phyloP scores from a whole-genome alignment of 2,888 invertebrate species.

The Lasioglossum pauxillum region DNA sequence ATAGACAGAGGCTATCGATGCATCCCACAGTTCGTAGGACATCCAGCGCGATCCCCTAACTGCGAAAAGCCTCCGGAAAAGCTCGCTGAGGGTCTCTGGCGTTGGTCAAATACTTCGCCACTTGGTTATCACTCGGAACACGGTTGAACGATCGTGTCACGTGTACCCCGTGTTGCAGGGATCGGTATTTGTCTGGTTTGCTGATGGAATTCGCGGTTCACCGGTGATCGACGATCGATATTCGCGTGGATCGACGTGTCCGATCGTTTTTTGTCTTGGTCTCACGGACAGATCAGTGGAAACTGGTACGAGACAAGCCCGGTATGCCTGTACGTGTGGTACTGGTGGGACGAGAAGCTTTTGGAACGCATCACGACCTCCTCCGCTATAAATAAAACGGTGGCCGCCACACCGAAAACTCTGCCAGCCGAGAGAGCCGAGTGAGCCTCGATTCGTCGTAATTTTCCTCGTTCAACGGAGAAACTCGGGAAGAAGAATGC shows the following conservation, averaged over 20 bases:
- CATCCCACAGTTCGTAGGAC: background rate
- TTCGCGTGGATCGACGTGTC: background rate
- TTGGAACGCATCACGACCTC: conserved; percentile 83
- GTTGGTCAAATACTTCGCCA: background rate
- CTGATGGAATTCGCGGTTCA: background rate
- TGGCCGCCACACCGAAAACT: conserved; percentile 72
- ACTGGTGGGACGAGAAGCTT: conserved; percentile 81
- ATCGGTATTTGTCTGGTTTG: background rate
- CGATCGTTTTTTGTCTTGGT: background rate
- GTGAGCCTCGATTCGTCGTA: conserved; percentile 72
- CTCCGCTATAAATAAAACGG: conserved; percentile 83
- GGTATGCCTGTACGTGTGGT: conserved; percentile 66
- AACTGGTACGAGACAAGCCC: conserved; percentile 63
- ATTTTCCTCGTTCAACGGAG: conserved; percentile 66
- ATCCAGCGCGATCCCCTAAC: background rate
- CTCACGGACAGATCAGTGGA: conserved; percentile 38
- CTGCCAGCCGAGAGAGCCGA: conserved; percentile 72
- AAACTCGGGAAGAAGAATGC: conserved; percentile 43
- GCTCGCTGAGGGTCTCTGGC: background rate
- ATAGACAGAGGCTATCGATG: background rate
- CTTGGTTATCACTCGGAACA: background rate
- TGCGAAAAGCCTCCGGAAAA: background rate
- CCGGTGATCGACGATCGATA: background rate
- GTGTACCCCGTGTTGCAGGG: background rate
- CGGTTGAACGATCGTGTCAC: background rate